Base-by-base conservation (phyloP, 2,888 invertebrate species). In the Tethea ocularis region DNA sequence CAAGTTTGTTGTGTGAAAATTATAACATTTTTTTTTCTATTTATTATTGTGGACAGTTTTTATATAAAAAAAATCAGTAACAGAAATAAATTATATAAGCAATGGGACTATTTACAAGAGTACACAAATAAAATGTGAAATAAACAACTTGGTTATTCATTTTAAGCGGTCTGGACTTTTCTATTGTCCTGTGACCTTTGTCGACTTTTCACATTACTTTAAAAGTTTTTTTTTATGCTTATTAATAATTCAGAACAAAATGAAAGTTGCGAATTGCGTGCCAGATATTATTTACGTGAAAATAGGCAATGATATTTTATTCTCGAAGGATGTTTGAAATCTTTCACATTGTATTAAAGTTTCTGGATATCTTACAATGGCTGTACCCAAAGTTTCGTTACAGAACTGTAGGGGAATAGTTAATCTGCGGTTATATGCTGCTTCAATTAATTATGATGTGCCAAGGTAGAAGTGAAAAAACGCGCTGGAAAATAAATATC, bases 121-220 rank as follows among this genome's bases (percentile, higher is more conserved):
- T 20, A 46, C 20, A 10, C n/a, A 10, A 10, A 46, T 17, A 46
- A 17, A 20, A 46, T 41, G n/a, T 46, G n/a, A 46, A 46, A 46
- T 20, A 46, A 46, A 46, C n/a, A 46, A 46, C n/a, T 15, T 36
- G 15, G 20, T 20, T 46, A 46, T 46, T 46, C 7, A 46, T 20
- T 10, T 20, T 10, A 46, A 46, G 46, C 20, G 46, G 46, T 46
- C 46, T 46, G 46, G 46, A 58, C 61, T 60, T 61, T 54, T 38
- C 51, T 57, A 51, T 52, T 58, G 61, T 54, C 61, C 56, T 58
- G 61, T 58, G 61, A 57, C 61, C 59, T 59, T 59, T 61, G 55
- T 57, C 59, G 59, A 57, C 17, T 56, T 57, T 59, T 61, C 60
- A 60, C 24, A 23, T 24, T 59, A 63, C 51, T 63, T 61, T 56